These are phyloP conservation scores for Latrodectus hesperus DNA, from an alignment of 2,888 invertebrate species.

Conservation along the genomic window DNA sequence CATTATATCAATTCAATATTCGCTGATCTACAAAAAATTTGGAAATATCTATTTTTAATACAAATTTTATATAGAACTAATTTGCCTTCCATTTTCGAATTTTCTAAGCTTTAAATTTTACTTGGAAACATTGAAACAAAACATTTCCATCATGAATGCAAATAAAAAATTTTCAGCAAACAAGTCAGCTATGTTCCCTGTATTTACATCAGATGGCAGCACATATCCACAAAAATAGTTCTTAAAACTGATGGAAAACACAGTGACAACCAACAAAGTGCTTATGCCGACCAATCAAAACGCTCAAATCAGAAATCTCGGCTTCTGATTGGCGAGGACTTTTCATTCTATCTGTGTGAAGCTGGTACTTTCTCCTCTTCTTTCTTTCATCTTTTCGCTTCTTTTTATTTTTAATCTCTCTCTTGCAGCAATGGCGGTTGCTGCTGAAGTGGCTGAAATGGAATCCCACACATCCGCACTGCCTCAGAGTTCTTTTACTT, in stretches of 20 bases:
- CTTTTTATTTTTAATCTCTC: background rate
- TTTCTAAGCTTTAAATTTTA: too few relatives aligned
- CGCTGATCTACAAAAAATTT: too few relatives aligned
- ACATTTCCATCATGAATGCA: too few relatives aligned
- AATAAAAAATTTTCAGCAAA: background rate
- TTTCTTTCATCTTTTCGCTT: background rate
- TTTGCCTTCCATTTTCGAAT: too few relatives aligned
- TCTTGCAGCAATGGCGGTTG: constrained; percentile 43
- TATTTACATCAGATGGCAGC: constrained; percentile 39
- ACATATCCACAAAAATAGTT: constrained; percentile 5
- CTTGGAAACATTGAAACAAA: too few relatives aligned
- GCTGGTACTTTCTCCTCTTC: constrained; percentile 14
- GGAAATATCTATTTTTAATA: too few relatives aligned
- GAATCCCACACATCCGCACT: background rate
- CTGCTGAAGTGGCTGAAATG: constrained; percentile 23
- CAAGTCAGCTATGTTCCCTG: background rate
- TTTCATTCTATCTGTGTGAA: constrained; percentile 13
- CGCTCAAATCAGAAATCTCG: constrained; percentile 55
- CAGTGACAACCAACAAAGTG: constrained; percentile 33
- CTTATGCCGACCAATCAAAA: constrained; percentile 37
- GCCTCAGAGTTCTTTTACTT: background rate
- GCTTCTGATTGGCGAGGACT: constrained; percentile 40
- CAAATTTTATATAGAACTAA: too few relatives aligned
- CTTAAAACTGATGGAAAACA: background rate
- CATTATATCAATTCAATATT: too few relatives aligned